Conservation (phyloP, 2,888 invertebrate genomes). For the Lasioglossum zephyrum region DNA sequence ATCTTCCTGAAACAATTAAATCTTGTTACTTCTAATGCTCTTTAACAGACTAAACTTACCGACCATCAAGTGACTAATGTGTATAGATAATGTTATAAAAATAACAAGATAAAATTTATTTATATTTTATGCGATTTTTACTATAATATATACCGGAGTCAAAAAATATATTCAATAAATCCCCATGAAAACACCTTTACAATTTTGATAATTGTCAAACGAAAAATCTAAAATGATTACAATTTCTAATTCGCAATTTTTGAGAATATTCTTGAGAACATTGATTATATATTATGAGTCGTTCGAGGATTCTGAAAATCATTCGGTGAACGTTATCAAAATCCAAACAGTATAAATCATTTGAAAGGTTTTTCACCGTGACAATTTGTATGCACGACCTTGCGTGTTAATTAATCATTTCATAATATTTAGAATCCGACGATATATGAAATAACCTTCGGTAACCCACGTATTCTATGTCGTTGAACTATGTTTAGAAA, state of each 20-base stretch:
- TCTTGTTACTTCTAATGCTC: not conserved
- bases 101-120: no score
- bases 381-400: not conserved
- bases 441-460: not conserved
- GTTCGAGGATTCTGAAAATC: not conserved
- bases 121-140: no score
- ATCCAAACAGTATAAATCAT: not conserved
- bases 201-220: no score
- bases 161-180: no score
- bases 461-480: not conserved
- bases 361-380: not conserved
- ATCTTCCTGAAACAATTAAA: slow-evolving; percentile 1
- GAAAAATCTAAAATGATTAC: no score
- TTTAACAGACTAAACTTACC: no score
- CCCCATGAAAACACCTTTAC: no score
- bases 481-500: not conserved
- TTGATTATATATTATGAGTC: not conserved
- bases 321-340: not conserved
- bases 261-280: no score
- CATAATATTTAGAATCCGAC: not conserved
- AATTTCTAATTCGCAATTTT: not conserved
- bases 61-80: no score
- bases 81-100: no score
- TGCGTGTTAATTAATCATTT: not conserved
- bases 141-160: no score